Evolutionary conservation across 1,140 invertebrate species (phyloP).

Genomic region (Hesperophylax magnus): DNA sequence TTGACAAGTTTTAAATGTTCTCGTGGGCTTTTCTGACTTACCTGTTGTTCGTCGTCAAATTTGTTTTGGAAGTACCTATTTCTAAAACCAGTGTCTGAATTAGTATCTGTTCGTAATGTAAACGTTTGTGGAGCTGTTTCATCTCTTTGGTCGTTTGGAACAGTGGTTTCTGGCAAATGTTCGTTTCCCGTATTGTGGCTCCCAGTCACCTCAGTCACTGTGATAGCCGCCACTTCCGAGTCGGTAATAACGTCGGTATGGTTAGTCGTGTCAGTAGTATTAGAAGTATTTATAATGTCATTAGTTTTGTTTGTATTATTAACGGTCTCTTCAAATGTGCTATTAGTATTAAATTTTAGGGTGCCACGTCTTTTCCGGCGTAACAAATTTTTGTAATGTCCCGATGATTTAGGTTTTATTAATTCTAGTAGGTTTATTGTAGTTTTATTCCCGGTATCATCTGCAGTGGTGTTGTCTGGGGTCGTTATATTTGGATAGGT

Average conservation of each 20-base stretch:
- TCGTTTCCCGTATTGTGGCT: slow-evolving; percentile 29
- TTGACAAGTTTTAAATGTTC: slow-evolving; percentile 26
- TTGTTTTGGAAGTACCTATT: slow-evolving; percentile 7
- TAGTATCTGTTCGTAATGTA: not conserved
- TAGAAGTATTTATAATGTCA: not conserved
- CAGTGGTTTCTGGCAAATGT: slow-evolving; percentile 29
- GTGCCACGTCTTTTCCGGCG: slow-evolving; percentile 36
- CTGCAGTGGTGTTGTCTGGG: not conserved
- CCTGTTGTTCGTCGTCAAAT: slow-evolving; percentile 42
- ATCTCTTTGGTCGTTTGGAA: slow-evolving; percentile 46
- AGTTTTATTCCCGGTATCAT: slow-evolving; percentile 16
- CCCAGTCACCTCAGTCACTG: slow-evolving; percentile 50
- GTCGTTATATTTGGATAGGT: slow-evolving; percentile 9
- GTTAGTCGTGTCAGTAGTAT: slow-evolving; percentile 15
- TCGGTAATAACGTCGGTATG: slow-evolving; percentile 36
- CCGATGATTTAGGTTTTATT: slow-evolving; percentile 38
- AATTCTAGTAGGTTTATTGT: slow-evolving; percentile 6
- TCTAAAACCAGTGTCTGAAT: too few relatives aligned
- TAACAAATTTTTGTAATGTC: slow-evolving; percentile 53
- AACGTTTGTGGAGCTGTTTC: slow-evolving; percentile 48
- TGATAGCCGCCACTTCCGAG: slow-evolving; percentile 48
- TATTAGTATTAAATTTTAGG: not conserved
- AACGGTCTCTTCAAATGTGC: not conserved
- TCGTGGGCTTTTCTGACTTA: slow-evolving; percentile 37
- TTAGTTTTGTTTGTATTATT: too few relatives aligned